Evolutionary conservation across 53 echinoderm and acorn worm species (phyloP), one percentile per base, ranked within the genome.

Genomic region (Luidia sarsii): DNA sequence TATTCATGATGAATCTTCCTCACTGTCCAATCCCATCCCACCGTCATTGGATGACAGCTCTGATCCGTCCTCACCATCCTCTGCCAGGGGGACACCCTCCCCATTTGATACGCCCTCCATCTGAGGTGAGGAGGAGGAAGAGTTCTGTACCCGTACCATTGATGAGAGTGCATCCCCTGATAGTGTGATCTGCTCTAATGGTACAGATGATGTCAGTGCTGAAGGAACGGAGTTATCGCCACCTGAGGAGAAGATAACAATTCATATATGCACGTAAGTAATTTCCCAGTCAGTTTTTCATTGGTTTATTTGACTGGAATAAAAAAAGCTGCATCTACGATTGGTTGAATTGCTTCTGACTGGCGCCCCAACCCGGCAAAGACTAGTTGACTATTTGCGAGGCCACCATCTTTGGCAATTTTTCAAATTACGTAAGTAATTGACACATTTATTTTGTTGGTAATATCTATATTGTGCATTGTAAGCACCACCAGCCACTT

Each of bases 11-110:
- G 61, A 61, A 37, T 77, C 77, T 18, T 84, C 84, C 15, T 73
- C 84, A 62, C 73, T 72, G 19, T 73, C 84, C 50, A 84, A 48
- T 27, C 84, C 84, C 33, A 73, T 59, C 6, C 31, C 73, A 50
- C 84, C 73, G 39, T 64, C 84, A 73, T 71, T 84, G 49, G 84
- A 84, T 35, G 84, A 84, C 8, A 86, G 7, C 2, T 80, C 87
- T 23, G 80, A 80, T 3, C 48, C 87, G 38, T 86, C 48, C 33
- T 70, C 69, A 33, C 54, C 72, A 64, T 56, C 68, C 14, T 82
- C 57, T 67, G 43, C 25, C 50, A 82, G 69, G 70, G 82, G 38
- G 32, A 5, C 67, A 35, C 68, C 80, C 41, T 86, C 86, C 9
- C 80, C 87, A 54, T 86, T 86, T 18, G 79, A 80, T 50, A 86